These are phyloP conservation scores for Takifugu flavidus DNA, from an alignment of 2,113 vertebrate genomes.

Conservation along the genomic window DNA sequence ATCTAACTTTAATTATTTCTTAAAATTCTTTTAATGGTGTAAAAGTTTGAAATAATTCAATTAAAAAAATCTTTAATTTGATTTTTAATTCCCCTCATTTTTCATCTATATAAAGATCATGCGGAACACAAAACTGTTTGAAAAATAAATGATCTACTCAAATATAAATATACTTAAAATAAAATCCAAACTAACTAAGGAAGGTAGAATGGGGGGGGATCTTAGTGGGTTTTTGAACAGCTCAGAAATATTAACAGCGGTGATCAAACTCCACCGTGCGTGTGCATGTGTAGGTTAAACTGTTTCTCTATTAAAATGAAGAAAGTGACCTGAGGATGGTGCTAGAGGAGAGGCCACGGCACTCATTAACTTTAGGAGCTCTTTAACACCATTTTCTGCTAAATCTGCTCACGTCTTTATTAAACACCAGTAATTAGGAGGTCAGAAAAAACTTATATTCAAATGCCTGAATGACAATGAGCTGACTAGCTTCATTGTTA, in stretches of 20 bases:
- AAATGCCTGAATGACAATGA: too few relatives aligned
- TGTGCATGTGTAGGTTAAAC: too few relatives aligned
- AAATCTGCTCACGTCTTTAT: neutral
- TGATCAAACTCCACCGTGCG: neutral
- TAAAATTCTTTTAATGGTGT: neutral
- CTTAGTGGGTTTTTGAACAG: neutral
- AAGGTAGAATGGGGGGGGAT: neutral
- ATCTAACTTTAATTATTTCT: neutral
- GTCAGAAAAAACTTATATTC: neutral
- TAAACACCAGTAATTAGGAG: neutral
- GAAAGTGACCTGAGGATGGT: constrained; percentile 38
- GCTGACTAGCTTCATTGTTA: neutral
- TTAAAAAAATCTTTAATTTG: neutral
- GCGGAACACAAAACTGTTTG: too few relatives aligned
- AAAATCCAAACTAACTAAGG: too few relatives aligned
- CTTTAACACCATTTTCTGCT: neutral
- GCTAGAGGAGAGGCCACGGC: constrained; percentile 42
- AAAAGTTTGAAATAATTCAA: neutral
- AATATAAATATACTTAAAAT: too few relatives aligned
- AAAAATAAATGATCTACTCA: too few relatives aligned
- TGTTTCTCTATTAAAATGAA: neutral
- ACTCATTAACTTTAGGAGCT: neutral
- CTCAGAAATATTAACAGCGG: neutral
- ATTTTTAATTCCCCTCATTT: neutral
- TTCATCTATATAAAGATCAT: neutral